These are phyloP conservation scores for Cantharis nigra DNA, from an alignment of 2,888 invertebrate genomes.

Conservation along the genomic window DNA sequence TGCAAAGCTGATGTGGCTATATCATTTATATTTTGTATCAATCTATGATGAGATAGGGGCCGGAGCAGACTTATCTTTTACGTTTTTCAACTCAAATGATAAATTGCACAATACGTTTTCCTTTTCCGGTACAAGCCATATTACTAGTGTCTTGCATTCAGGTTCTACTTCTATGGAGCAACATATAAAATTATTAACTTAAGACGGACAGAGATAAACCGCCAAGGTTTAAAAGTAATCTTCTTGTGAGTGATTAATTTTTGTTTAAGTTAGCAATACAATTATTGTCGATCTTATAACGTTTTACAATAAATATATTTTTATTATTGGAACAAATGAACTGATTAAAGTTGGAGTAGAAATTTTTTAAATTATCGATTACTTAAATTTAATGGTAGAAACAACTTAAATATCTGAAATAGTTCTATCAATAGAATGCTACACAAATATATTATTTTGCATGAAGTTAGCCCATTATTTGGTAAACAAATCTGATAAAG, in stretches of 20 bases:
- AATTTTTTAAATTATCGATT: neutral
- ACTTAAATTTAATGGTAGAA: neutral
- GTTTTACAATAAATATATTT: no score
- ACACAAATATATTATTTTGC: conserved; percentile 11
- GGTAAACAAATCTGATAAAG: conserved; percentile 14
- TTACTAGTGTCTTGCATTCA: conserved; percentile 20
- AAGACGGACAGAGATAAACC: neutral
- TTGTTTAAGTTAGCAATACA: neutral
- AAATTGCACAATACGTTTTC: conserved; percentile 43
- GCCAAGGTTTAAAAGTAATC: neutral
- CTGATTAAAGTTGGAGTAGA: neutral
- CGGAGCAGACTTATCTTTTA: conserved; percentile 45
- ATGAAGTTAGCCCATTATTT: conserved; percentile 19
- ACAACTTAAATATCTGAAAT: conserved; percentile 8
- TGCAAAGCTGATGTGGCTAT: conserved; percentile 46
- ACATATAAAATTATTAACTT: conserved; percentile 10
- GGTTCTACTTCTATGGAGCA: conserved; percentile 10
- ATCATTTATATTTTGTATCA: conserved; percentile 51
- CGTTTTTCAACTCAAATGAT: conserved; percentile 39
- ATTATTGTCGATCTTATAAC: no score
- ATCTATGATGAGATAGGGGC: conserved; percentile 47
- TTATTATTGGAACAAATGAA: no score
- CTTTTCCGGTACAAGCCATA: conserved; percentile 25
- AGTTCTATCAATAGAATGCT: conserved; percentile 3
- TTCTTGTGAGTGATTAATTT: neutral